These are phyloP conservation scores for Laticauda laticaudata DNA, from an alignment of 2,113 vertebrate species.

Conservation along the genomic window DNA sequence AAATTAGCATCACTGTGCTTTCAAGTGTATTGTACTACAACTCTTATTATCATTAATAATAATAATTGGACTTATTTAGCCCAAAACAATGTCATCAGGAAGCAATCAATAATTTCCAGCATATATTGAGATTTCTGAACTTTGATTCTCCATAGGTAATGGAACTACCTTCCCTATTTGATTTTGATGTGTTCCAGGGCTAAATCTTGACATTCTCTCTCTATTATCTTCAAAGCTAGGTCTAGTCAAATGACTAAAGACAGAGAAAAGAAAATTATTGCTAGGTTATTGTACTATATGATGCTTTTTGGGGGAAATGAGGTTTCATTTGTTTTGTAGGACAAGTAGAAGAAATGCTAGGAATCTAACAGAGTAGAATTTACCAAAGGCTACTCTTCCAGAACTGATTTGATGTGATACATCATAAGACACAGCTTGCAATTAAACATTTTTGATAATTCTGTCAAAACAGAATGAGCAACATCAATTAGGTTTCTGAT, in stretches of 20 bases:
- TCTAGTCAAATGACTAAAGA: not conserved
- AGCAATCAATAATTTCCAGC: not conserved
- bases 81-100: not conserved
- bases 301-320: not conserved
- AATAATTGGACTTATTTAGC: not conserved
- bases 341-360: not conserved
- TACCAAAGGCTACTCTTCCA: not conserved
- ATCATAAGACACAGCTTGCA: constrained; percentile 14
- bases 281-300: not conserved
- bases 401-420: constrained; percentile 44
- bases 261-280: not conserved
- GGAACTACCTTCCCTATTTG: not conserved
- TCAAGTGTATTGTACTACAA: not conserved
- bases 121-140: not conserved
- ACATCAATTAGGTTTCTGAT: constrained; percentile 58
- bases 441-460: constrained; percentile 63
- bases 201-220: not conserved
- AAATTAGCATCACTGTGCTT: not conserved
- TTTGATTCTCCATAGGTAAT: not conserved
- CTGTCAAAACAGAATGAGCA: constrained; percentile 61
- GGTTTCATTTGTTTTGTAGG: not conserved
- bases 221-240: not conserved
- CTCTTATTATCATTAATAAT: not conserved
- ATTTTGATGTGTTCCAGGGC: not conserved
- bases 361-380: not conserved